Evolutionary conservation across 1,140 invertebrate genomes (phyloP), one percentile per base, ranked within the genome.

Genomic region (Drosophila repleta): DNA sequence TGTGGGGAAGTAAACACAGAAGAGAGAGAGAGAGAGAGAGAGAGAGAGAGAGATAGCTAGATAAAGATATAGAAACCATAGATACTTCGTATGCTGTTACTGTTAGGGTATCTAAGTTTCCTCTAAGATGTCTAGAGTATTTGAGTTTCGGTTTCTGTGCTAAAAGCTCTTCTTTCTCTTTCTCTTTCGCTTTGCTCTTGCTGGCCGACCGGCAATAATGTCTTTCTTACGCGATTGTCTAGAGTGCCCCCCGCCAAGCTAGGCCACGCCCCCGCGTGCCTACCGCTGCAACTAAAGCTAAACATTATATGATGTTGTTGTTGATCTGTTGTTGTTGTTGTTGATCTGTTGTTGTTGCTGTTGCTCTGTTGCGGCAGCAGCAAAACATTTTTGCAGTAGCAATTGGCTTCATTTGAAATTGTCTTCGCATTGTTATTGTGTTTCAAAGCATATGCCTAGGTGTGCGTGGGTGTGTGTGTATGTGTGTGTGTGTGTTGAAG

Each of bases 351-450:
- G 53, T 35, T 71, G 53, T 46, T 46, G 58, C 41, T 64, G 68
- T 18, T 41, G 65, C 70, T 48, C 53, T 64, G 68, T 24, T 41
- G 66, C 70, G 41, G 46, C 49, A 21, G 66, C 66, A 39, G 51
- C 66, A 68, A 73, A 67, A 83, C 62, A 71, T 87, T 87, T 81
- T 68, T 81, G 69, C 70, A 85, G 81, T 84, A 87, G 82, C 82
- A 85, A 87, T 87, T 85, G 82, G 66, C 81, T 85, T 81, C 74
- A 84, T 84, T 84, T 81, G 77, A 79, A 82, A 88, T 88, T 85
- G 83, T 57, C 74, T 62, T 77, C 58, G 48, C 49, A 49, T 82
- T 82, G 71, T 61, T 78, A 35, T 62, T 79, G 58, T 66, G 60
- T 53, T 43, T 39, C 39, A 24, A 24, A 57, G 39, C 18, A 41